Evolutionary conservation across 2,888 invertebrate species (phyloP), one percentile per base, ranked within the genome.

Genomic region (Desoria tigrina): DNA sequence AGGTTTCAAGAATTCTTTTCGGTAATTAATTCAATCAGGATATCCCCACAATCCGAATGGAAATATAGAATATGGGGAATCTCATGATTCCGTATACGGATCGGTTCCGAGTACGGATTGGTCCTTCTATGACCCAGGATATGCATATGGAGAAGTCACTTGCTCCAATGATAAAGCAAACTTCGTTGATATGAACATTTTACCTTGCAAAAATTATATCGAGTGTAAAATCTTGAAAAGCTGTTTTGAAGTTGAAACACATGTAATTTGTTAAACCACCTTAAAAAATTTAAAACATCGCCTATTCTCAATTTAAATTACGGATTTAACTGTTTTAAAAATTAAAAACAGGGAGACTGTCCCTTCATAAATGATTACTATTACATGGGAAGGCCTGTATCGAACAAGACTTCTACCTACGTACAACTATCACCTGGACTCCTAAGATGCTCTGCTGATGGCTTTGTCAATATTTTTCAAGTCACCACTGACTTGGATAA

Each of bases 401-500:
- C n/a, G 32, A 32, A 32, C 32, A 32, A 11, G 6, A 7, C 32
- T 11, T 7, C 6, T 32, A 32, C 11, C 6, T 32, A 4, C 32
- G 11, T 32, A 4, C 32, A 32, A 32, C 6, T 32, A 11, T 7
- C 32, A n/a, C 28, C 54, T 4, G 54, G 54, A 16, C 4, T 54
- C 4, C n/a, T 54, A 6, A 2, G n/a, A n/a, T 54, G 54, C 32
- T n/a, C 14, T 26, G 54, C 54, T 26, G 54, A 54, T 21, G 32
- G 32, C 2, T 54, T 16, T n/a, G 11, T n/a, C 9, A n/a, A n/a
- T n/a, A 54, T 27, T 32, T 27, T 28, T n/a, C n/a, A 54, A n/a
- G n/a, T 54, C n/a, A 28, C 28, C n/a, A 54, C 54, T 23, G 54
- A 54, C n/a, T 54, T 26, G 54, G 27, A 54, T 32, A 32, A 32